Percentiles rank a stretch among this genome's conserved stretches.
Conservation (phyloP, 2,888 invertebrate genomes). For the Chrysolina haemoptera region DNA sequence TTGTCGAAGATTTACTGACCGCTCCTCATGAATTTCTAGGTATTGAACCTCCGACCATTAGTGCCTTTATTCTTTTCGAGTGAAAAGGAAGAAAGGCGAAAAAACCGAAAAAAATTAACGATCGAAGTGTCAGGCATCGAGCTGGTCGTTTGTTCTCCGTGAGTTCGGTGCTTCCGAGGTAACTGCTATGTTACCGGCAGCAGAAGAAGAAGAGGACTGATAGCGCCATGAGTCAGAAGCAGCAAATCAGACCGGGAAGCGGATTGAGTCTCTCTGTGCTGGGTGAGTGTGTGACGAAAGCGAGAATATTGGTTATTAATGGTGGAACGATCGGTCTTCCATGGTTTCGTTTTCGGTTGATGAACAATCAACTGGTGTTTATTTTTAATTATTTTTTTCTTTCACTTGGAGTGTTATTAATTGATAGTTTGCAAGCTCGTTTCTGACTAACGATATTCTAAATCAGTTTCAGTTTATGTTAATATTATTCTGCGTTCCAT, state of each 20-base stretch:
- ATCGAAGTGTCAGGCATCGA: conserved; percentile 1
- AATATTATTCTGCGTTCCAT: too few species aligned
- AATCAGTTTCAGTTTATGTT: too few species aligned
- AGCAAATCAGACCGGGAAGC: conserved; percentile 66
- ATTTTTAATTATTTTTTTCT: background rate
- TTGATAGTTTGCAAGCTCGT: background rate
- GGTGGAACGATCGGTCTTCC: background rate
- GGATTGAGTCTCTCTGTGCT: conserved; percentile 70
- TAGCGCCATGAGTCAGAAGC: conserved; percentile 57
- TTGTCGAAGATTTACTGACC: conserved; percentile 12
- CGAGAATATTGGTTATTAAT: conserved; percentile 11
- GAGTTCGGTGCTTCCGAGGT: conserved; percentile 39
- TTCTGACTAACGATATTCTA: too few species aligned
- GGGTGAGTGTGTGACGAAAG: conserved; percentile 67
- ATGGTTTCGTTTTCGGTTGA: background rate
- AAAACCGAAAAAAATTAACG: conserved; percentile 22
- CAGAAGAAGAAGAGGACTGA: conserved; percentile 28
- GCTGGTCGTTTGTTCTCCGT: background rate
- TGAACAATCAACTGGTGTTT: background rate
- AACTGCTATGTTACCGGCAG: conserved; percentile 36
- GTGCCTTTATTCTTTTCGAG: conserved; percentile 30
- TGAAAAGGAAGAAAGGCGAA: conserved; percentile 30
- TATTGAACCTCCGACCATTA: conserved; percentile 19
- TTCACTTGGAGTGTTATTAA: background rate
- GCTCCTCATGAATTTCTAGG: conserved; percentile 26